Conservation (phyloP, 35 echinoderm and acorn worm genomes). For the Eucidaris tribuloides region DNA sequence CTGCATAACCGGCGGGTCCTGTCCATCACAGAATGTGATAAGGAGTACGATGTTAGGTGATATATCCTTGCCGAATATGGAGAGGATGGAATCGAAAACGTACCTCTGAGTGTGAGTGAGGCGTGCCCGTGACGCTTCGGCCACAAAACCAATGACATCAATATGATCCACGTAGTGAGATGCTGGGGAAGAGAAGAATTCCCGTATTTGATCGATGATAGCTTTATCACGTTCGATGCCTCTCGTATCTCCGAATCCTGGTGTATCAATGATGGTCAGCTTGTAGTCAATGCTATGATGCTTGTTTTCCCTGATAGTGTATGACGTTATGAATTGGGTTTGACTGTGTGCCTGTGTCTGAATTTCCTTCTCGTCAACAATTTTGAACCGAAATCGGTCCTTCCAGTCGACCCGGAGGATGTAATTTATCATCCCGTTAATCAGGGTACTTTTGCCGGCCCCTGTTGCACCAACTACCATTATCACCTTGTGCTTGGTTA, state of each 20-base stretch:
- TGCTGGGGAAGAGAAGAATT: neutral
- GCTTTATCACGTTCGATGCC: conserved; percentile 23
- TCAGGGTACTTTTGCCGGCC: conserved; percentile 62
- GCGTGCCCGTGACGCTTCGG: conserved; percentile 3
- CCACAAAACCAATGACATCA: conserved; percentile 56
- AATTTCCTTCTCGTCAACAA: conserved; percentile 25
- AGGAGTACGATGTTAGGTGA: conserved; percentile 45
- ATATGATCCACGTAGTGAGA: conserved; percentile 27
- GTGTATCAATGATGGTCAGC: conserved; percentile 73
- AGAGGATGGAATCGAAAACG: conserved; percentile 61
- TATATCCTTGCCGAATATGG: conserved; percentile 41
- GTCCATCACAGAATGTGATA: conserved; percentile 37
- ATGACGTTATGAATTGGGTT: conserved; percentile 50
- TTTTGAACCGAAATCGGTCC: conserved; percentile 56
- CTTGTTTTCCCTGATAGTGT: conserved; percentile 44
- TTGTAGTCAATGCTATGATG: conserved; percentile 32
- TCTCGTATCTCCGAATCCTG: conserved; percentile 68
- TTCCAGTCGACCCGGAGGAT: conserved; percentile 56
- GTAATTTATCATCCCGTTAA: conserved; percentile 56
- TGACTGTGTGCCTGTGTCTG: conserved; percentile 53
- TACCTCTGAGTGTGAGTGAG: conserved; percentile 25
- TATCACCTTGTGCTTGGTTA: conserved; percentile 28
- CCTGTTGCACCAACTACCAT: conserved; percentile 69
- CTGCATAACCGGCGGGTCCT: conserved; percentile 16
- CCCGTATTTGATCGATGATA: conserved; percentile 7